phyloP scores from a whole-genome alignment of 2,113 vertebrate genomes.

The Trachemys scripta region DNA sequence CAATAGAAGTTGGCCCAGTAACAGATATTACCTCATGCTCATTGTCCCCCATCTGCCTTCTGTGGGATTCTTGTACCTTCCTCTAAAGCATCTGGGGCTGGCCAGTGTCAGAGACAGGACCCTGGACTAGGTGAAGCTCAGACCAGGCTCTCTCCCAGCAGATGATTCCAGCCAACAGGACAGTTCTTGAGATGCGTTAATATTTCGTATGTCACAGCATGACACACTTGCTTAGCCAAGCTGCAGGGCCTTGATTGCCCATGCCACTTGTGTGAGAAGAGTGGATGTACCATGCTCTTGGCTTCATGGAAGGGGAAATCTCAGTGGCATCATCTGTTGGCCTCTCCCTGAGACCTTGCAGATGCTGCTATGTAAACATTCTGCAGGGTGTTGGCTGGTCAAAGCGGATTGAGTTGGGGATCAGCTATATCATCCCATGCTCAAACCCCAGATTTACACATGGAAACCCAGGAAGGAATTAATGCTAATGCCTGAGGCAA shows the following conservation, averaged over 20 bases:
- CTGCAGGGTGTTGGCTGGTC: not conserved
- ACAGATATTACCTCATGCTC: not conserved
- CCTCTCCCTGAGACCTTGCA: not conserved
- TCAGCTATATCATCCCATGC: not conserved
- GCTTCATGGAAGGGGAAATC: not conserved
- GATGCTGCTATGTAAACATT: not conserved
- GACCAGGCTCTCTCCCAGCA: not conserved
- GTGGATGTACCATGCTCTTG: not conserved
- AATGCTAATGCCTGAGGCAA: not conserved
- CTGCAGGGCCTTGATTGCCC: not conserved
- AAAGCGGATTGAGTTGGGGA: not conserved
- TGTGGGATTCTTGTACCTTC: not conserved
- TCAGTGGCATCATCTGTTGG: not conserved
- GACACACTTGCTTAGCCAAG: not conserved
- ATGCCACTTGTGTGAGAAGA: not conserved
- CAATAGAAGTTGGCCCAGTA: not conserved
- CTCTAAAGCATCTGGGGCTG: not conserved
- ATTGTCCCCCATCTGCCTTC: not conserved
- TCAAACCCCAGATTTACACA: not conserved
- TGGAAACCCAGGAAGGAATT: not conserved
- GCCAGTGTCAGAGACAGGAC: fast-evolving
- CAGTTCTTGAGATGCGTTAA: not conserved
- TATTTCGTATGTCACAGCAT: not conserved
- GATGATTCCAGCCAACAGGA: not conserved
- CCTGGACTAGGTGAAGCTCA: not conserved